These are phyloP conservation scores for Nephrotoma appendiculata DNA, from an alignment of 2,888 invertebrate species.

Conservation along the genomic window DNA sequence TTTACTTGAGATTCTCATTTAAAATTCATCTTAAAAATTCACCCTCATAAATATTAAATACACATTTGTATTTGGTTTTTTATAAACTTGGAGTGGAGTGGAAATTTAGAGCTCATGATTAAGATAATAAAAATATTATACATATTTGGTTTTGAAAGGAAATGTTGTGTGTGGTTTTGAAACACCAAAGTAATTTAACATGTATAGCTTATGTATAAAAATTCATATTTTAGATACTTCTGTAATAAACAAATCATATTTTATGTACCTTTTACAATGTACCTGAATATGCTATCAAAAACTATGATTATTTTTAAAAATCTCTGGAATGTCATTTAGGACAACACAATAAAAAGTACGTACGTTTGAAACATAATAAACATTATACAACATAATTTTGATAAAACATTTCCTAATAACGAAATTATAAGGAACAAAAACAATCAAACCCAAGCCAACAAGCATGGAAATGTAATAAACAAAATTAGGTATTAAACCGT, in stretches of 20 bases:
- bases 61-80: neutral
- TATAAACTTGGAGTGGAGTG: neutral
- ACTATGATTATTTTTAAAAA: too few species aligned
- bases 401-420: neutral
- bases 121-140: neutral
- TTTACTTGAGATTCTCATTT: neutral
- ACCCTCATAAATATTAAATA: neutral
- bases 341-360: neutral
- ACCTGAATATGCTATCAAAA: too few species aligned
- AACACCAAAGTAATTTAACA: neutral
- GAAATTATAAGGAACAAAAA: neutral
- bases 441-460: neutral
- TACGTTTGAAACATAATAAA: neutral
- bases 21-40: neutral
- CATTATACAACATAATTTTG: neutral
- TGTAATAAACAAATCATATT: too few species aligned
- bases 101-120: neutral
- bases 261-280: too few species aligned
- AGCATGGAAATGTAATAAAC: neutral
- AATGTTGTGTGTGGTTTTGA: too few species aligned
- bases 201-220: neutral
- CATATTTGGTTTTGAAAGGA: neutral
- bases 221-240: too few species aligned
- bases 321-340: neutral
- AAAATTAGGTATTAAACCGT: neutral